Evolutionary conservation across 2,888 invertebrate species (phyloP), one percentile per base, ranked within the genome.

Genomic region (Nemapogon koenigi): DNA sequence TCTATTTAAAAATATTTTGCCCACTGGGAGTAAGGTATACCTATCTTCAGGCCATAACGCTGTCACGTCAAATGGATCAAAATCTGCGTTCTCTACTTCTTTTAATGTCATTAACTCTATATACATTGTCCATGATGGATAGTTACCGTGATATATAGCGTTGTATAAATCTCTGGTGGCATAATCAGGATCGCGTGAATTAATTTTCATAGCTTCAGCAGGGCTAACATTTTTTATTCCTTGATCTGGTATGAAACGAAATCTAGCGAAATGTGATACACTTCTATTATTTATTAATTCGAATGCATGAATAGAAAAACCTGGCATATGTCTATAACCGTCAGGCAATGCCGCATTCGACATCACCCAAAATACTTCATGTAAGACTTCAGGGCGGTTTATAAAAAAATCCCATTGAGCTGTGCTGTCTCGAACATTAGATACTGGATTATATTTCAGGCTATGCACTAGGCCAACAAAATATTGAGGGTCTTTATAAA

Each of bases 381-480:
- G 79, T 14, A 59, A 58, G 7, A 69, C 59, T 49, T 79, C 78
- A 2, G 82, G 81, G 10, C 65, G 61, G 16, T 71, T 50, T 2
- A 70, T 65, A 16, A 78, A 48, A 44, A 80, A 73, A 49, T 84
- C 83, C 81, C 82, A 83, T 37, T 66, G 55, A 58, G 65, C 64
- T 2, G 57, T 58, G 1, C 11, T 11, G 40, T 60, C 58, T 1
- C 35, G 25, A 2, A 63, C 16, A 52, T 81, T 68, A 1, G 84
- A 83, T 14, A 55, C 61, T 14, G 84, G 84, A 48, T 84, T 84
- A 44, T 79, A 62, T 73, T 55, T 83, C 44, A 81, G 80, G 1
- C 80, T 62, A 47, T 81, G 83, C 22, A 78, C 71, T 40, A 83
- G 65, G 41, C 62, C 59, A n/a, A 71, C 69, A 48, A 85, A 84